These are phyloP conservation scores for Natator depressus DNA, from an alignment of 2,113 vertebrate species.

Conservation along the genomic window DNA sequence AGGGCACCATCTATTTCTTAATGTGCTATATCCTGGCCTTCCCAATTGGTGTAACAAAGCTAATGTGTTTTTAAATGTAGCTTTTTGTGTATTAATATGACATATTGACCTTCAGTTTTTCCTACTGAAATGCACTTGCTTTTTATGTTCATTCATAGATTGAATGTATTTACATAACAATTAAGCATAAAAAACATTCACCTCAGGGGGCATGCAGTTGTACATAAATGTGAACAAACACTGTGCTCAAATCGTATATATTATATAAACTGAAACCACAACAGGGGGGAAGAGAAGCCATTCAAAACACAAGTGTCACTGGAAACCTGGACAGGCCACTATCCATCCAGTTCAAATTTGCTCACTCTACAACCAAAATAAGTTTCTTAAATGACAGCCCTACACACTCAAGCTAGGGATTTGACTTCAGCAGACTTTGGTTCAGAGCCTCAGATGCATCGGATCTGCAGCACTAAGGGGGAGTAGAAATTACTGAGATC, in stretches of 20 bases:
- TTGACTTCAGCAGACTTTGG: not conserved
- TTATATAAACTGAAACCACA: not conserved
- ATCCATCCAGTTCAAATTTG: not conserved
- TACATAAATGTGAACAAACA: not conserved
- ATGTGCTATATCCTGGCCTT: not conserved
- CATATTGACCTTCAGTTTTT: not conserved
- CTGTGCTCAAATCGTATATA: not conserved
- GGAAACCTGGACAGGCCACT: not conserved
- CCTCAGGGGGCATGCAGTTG: not conserved
- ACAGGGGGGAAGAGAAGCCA: rapidly evolving
- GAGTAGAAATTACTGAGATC: not conserved
- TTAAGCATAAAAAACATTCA: not conserved
- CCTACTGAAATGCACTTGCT: not conserved
- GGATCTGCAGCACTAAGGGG: not conserved
- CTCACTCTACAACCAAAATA: not conserved
- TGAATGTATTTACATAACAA: not conserved
- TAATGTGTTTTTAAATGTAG: not conserved
- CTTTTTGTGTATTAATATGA: not conserved
- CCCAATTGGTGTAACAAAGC: not conserved
- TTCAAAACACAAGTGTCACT: not conserved
- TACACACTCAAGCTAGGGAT: not conserved
- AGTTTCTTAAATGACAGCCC: not conserved
- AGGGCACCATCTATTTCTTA: not conserved
- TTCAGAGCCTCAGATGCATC: not conserved
- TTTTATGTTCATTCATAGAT: not conserved